Conservation (phyloP, 35 echinoderm and acorn worm species). For the Chiridota heheva region DNA sequence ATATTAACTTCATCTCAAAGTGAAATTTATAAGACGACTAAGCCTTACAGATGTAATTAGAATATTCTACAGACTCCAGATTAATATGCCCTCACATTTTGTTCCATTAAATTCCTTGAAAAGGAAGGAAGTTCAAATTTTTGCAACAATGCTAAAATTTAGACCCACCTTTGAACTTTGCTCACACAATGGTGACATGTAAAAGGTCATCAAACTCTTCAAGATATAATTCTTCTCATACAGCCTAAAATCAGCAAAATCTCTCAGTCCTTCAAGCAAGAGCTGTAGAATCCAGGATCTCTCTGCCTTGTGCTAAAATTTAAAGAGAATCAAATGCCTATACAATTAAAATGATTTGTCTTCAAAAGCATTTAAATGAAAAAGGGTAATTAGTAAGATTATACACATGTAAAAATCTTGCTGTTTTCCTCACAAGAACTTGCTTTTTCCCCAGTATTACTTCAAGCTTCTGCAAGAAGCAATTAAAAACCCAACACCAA, state of each 20-base stretch:
- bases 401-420: neutral
- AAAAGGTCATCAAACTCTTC: constrained; percentile 65
- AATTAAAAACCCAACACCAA: neutral
- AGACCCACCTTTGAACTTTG: neutral
- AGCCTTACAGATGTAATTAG: neutral
- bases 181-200: constrained; percentile 35
- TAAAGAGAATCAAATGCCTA: neutral
- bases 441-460: neutral
- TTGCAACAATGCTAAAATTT: neutral
- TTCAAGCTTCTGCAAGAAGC: neutral
- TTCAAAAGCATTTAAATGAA: neutral
- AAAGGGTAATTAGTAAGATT: neutral
- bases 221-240: constrained; percentile 70
- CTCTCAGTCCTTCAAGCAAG: constrained; percentile 60
- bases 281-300: constrained; percentile 70
- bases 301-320: constrained; percentile 57
- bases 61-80: neutral
- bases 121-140: neutral
- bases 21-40: neutral
- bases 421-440: neutral
- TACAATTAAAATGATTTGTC: neutral
- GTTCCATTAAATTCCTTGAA: neutral
- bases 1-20: neutral
- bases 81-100: neutral
- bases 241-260: constrained; percentile 63